Percentiles rank a stretch among this genome's conserved stretches.
phyloP scores from a whole-genome alignment of 1,140 invertebrate species.

The Nephotettix cincticeps region DNA sequence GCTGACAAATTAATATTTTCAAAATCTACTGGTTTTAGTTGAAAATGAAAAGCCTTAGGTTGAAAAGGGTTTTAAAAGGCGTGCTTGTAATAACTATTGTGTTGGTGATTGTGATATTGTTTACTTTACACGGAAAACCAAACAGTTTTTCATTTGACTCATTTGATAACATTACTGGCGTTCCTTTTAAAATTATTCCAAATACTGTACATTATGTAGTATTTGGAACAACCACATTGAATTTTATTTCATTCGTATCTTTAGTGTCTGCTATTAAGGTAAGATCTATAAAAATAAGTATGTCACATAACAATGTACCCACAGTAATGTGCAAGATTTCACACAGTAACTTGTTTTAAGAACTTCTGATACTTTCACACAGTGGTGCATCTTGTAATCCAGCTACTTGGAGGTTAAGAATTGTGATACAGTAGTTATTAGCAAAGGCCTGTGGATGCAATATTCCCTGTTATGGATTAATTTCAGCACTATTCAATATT shows the following conservation, averaged over 20 bases:
- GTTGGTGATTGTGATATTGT: neutral
- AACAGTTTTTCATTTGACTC: neutral
- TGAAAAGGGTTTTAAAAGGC: too few species aligned
- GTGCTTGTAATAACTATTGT: too few species aligned
- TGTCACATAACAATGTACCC: neutral
- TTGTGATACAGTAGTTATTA: conserved; percentile 17
- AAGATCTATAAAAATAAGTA: neutral
- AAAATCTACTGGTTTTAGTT: too few species aligned
- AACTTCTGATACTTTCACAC: neutral
- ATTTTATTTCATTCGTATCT: conserved; percentile 41
- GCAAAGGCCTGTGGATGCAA: neutral
- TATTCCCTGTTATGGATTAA: too few species aligned
- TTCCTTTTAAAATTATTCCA: conserved; percentile 28
- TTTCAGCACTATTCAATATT: too few species aligned
- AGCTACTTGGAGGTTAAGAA: neutral
- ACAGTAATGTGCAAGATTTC: neutral
- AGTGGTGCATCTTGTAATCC: too few species aligned
- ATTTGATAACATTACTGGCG: conserved; percentile 1
- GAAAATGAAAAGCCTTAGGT: too few species aligned
- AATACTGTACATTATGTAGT: conserved; percentile 45
- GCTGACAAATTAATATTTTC: too few species aligned
- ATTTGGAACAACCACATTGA: conserved; percentile 36
- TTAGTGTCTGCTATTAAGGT: conserved; percentile 41
- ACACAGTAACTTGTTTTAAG: neutral
- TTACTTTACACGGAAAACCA: neutral